A percentile compares a stretch with the other conserved stretches of the same genome.
These are phyloP conservation scores for Metallyticus violacea DNA, from an alignment of 2,888 invertebrate genomes.

Conservation along the genomic window DNA sequence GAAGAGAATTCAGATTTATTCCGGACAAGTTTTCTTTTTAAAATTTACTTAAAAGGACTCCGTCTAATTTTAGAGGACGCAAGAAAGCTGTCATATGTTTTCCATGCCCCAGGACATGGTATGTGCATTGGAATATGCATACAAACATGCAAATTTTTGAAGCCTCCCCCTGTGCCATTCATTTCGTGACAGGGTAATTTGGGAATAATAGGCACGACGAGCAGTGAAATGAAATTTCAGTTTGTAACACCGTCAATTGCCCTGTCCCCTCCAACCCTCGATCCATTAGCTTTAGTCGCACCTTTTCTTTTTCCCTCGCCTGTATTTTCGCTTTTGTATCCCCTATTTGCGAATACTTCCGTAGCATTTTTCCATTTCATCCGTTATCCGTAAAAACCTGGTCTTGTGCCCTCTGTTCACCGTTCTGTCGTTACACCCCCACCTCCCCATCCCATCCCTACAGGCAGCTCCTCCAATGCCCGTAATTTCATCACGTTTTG, in stretches of 20 bases:
- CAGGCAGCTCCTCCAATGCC: neutral
- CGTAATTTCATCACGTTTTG: conserved; percentile 3
- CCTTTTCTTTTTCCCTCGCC: neutral
- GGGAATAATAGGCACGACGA: neutral
- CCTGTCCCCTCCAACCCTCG: neutral
- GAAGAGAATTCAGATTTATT: too few species aligned
- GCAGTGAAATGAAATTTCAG: neutral
- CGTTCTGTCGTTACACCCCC: neutral
- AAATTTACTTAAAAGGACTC: too few species aligned
- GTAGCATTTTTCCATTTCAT: neutral
- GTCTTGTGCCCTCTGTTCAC: neutral
- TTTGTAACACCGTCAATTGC: neutral
- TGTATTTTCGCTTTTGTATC: neutral
- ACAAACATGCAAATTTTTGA: neutral
- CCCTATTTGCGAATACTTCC: neutral
- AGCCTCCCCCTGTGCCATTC: neutral
- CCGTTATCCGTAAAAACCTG: neutral
- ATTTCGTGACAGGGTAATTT: neutral
- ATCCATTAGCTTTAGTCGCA: neutral
- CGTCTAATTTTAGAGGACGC: too few species aligned
- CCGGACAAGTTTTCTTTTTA: too few species aligned
- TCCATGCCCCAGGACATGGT: neutral
- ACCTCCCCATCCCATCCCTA: neutral
- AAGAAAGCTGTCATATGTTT: too few species aligned
- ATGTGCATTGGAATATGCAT: neutral